These are phyloP conservation scores for Peromyscus nudipes DNA, from an alignment of 2,797 vertebrate species.

Conservation along the genomic window DNA sequence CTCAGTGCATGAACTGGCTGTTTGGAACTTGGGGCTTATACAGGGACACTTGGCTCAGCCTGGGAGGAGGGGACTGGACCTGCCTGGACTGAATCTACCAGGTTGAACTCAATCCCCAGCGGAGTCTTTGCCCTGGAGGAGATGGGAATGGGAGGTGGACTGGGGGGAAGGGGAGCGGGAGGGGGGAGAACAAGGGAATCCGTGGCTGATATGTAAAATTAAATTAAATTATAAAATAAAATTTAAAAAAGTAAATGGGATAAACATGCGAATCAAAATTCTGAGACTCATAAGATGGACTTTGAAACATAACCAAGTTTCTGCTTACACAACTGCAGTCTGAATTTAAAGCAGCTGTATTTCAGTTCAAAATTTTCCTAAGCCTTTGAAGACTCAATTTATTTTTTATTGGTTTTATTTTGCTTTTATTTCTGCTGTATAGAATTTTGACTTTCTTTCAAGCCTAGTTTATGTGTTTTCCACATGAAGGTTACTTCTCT, in stretches of 20 bases:
- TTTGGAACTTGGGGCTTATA: too few relatives aligned
- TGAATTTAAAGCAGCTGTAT: not conserved
- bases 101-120: too few relatives aligned
- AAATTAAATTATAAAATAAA: too few relatives aligned
- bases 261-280: not conserved
- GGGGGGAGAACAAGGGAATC: too few relatives aligned
- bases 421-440: not conserved
- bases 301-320: not conserved
- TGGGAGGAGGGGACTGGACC: too few relatives aligned
- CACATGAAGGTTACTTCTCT: not conserved
- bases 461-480: conserved; percentile 16
- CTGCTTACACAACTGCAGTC: not conserved
- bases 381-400: not conserved
- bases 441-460: conserved; percentile 17
- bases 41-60: too few relatives aligned
- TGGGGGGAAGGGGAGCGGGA: too few relatives aligned
- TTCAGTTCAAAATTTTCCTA: not conserved
- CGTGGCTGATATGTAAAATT: too few relatives aligned
- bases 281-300: not conserved
- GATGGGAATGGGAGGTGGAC: too few relatives aligned
- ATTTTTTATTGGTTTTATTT: conserved; percentile 42
- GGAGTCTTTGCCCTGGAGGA: too few relatives aligned
- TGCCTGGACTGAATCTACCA: too few relatives aligned
- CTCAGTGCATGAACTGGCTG: too few relatives aligned
- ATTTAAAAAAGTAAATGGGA: not conserved